phyloP scores from a whole-genome alignment of 2,113 vertebrate genomes.

The Neotragus pygmaeus region DNA sequence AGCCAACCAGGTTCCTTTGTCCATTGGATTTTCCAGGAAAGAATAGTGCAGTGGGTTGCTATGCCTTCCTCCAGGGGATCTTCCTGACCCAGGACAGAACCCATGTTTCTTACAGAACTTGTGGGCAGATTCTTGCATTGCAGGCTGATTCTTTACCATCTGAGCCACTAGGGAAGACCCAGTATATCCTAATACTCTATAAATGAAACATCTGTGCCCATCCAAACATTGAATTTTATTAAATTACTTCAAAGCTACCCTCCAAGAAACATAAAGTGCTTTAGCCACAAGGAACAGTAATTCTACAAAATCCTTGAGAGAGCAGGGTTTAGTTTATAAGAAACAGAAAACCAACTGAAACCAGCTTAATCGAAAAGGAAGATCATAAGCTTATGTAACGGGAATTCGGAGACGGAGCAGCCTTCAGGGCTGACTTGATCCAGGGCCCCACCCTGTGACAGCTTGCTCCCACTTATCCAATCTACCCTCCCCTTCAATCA shows the following conservation, averaged over 20 bases:
- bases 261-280: neutral
- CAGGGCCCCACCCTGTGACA: neutral
- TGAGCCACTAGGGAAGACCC: neutral
- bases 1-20: neutral
- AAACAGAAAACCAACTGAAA: neutral
- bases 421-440: neutral
- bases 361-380: neutral
- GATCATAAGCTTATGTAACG: neutral
- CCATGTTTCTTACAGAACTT: neutral
- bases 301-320: neutral
- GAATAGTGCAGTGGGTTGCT: neutral
- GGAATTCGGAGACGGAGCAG: fast-evolving
- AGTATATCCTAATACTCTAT: neutral
- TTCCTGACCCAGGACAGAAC: neutral
- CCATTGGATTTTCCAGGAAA: neutral
- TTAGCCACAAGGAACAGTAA: neutral
- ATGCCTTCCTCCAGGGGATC: neutral
- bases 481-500: neutral
- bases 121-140: too few species aligned
- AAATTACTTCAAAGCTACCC: neutral
- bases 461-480: fast-evolving
- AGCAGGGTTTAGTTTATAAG: neutral
- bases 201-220: neutral
- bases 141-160: neutral
- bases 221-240: neutral